Conservation (phyloP, 2,113 vertebrate genomes). For the Nothocercus julius region DNA sequence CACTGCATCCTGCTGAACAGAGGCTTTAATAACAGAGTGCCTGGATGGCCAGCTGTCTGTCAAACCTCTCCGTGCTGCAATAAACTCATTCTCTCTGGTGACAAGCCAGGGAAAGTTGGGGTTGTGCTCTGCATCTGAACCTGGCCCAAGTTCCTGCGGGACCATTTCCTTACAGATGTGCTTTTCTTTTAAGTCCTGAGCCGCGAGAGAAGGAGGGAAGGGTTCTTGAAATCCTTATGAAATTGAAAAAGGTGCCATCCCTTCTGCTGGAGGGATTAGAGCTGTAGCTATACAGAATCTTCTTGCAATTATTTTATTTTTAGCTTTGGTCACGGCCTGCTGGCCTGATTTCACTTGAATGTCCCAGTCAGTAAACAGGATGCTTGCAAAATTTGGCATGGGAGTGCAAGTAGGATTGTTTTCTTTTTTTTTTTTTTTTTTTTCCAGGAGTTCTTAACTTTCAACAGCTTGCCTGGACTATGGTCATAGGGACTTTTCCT, state of each 20-base stretch:
- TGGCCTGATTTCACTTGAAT: constrained; percentile 44
- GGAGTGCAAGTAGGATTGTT: not conserved
- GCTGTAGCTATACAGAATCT: not conserved
- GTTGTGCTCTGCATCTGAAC: not conserved
- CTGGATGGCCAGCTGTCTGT: constrained; percentile 32
- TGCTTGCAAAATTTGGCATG: constrained; percentile 51
- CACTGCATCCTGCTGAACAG: constrained; percentile 26
- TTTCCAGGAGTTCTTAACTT: not conserved
- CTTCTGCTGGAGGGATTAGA: constrained; percentile 15
- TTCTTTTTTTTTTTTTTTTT: not conserved
- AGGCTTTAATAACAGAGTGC: constrained; percentile 7
- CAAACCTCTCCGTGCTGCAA: constrained; percentile 22
- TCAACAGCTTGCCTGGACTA: not conserved
- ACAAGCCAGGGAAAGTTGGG: not conserved
- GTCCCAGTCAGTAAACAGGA: constrained; percentile 50
- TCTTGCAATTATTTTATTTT: constrained; percentile 57
- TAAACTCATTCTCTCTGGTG: constrained; percentile 45
- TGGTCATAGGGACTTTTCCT: not conserved
- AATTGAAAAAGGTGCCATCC: constrained; percentile 19
- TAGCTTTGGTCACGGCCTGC: constrained; percentile 32
- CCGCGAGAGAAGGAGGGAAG: not conserved
- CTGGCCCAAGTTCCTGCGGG: not conserved
- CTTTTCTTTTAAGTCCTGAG: not conserved
- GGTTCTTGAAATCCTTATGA: not conserved
- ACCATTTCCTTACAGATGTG: not conserved